Evolutionary conservation across 2,888 invertebrate species (phyloP).

Genomic region (Agrotis puta): DNA sequence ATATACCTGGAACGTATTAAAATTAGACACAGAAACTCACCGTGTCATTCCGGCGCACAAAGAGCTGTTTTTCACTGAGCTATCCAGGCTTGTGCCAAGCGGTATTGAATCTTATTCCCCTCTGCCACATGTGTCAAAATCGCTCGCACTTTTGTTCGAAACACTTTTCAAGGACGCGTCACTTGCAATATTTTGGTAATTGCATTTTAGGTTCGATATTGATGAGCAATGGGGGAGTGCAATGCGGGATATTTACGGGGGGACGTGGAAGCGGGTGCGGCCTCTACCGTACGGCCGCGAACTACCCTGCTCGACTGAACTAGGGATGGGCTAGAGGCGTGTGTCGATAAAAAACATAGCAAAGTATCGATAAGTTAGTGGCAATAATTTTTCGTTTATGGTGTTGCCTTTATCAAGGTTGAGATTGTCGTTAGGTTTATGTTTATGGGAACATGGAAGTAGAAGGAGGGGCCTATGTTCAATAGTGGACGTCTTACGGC

Average conservation of each 20-base stretch:
- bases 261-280: conserved; percentile 79
- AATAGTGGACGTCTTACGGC: too few species aligned
- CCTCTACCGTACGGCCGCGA: conserved; percentile 76
- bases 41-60: conserved; percentile 87
- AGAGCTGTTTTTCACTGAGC: conserved; percentile 76
- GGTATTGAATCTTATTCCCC: conserved; percentile 85
- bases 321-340: conserved; percentile 72
- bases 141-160: conserved; percentile 67
- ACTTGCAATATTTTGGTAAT: conserved; percentile 67
- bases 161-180: conserved; percentile 71
- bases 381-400: conserved; percentile 9
- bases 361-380: conserved; percentile 3
- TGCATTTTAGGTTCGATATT: conserved; percentile 61
- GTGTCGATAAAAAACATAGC: conserved; percentile 25
- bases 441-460: background rate
- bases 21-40: conserved; percentile 77
- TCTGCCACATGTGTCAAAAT: conserved; percentile 89
- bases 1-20: conserved; percentile 58
- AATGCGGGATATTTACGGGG: conserved; percentile 68
- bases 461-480: too few species aligned
- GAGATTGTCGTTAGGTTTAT: background rate
- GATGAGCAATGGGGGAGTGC: conserved; percentile 61
- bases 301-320: conserved; percentile 74
- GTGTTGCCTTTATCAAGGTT: background rate
- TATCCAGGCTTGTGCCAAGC: conserved; percentile 90